Evolutionary conservation across 1,140 invertebrate species (phyloP).

Genomic region (Phenacoccus solenopsis): DNA sequence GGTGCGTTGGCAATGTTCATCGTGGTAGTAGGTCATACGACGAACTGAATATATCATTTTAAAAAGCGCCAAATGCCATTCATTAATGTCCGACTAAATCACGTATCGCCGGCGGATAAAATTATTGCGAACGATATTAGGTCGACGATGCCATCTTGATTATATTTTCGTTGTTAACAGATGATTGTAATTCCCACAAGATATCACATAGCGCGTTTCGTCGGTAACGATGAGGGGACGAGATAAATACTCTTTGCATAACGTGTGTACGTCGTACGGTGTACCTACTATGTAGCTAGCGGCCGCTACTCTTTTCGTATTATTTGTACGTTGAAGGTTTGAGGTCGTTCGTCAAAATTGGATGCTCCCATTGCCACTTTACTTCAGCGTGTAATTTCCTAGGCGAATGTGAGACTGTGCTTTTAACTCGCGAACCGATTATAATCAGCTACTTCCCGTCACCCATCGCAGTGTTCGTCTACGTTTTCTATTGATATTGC

Average conservation of each 20-base stretch:
- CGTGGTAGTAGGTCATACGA: not conserved
- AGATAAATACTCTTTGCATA: constrained; percentile 2
- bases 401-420: not conserved
- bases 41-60: not conserved
- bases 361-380: not conserved
- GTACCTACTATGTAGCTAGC: no score
- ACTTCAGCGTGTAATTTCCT: not conserved
- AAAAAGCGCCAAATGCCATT: not conserved
- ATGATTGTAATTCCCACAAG: constrained; percentile 1
- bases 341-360: constrained; percentile 1
- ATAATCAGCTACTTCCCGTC: not conserved
- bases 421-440: not conserved
- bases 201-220: not conserved
- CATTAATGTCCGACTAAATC: not conserved
- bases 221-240: not conserved
- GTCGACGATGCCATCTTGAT: not conserved
- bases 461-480: no score
- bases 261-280: no score
- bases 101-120: not conserved
- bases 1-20: no score
- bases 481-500: no score
- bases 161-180: not conserved
- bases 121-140: not conserved
- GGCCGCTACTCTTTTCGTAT: not conserved
- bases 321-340: not conserved